Conservation (phyloP, 2,113 vertebrate genomes). For the Orthonyx spaldingii region DNA sequence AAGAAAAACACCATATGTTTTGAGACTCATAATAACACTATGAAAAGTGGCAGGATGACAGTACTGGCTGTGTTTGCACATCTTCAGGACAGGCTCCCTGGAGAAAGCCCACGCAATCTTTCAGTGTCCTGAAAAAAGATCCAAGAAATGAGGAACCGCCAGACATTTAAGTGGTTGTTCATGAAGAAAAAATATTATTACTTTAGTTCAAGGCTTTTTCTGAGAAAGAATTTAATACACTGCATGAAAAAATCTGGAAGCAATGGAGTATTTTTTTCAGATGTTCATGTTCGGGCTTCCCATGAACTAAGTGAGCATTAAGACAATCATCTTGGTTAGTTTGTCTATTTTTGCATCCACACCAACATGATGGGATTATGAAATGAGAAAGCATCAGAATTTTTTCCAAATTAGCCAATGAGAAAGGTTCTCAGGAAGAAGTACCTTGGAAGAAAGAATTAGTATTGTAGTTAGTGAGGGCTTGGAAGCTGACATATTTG, state of each 20-base stretch:
- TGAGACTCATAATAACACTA: not conserved
- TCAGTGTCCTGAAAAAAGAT: not conserved
- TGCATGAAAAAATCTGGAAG: not conserved
- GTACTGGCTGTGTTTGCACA: not conserved
- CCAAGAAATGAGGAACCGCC: not conserved
- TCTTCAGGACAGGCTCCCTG: not conserved
- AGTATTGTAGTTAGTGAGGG: not conserved
- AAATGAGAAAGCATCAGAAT: not conserved
- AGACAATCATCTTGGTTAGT: not conserved
- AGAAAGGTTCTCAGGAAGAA: not conserved
- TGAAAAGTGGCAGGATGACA: not conserved
- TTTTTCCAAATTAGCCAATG: not conserved
- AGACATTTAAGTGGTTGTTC: not conserved
- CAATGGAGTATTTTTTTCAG: not conserved
- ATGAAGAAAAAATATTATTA: not conserved
- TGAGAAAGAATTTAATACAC: not conserved
- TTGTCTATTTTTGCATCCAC: not conserved
- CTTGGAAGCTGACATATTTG: not conserved
- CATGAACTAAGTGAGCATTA: not conserved
- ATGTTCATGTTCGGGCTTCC: not conserved
- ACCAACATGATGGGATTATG: fast-evolving
- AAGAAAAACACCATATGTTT: constrained; percentile 29
- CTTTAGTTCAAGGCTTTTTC: not conserved
- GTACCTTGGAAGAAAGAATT: not conserved
- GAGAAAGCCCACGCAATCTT: not conserved